Evolutionary conservation across 2,113 vertebrate genomes (phyloP).

Genomic region (Pionites leucogaster): DNA sequence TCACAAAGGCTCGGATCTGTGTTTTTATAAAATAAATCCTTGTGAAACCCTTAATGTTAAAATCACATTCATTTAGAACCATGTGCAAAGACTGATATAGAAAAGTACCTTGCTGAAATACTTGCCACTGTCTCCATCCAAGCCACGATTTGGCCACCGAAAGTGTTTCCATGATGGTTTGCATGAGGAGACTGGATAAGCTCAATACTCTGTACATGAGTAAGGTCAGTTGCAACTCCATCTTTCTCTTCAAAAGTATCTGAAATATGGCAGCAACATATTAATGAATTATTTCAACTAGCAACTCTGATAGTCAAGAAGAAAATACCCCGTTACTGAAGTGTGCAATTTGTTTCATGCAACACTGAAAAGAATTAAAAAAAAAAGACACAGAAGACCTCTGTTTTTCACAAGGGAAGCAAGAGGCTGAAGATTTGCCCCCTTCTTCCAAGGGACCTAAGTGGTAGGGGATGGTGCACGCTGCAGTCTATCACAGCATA

Average conservation of each 20-base stretch:
- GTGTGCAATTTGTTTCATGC: not conserved
- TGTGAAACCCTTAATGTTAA: not conserved
- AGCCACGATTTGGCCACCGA: slow-evolving; percentile 84
- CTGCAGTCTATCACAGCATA: not conserved
- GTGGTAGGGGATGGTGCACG: not conserved
- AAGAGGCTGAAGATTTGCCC: not conserved
- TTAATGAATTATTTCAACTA: not conserved
- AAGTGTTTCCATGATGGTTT: slow-evolving; percentile 84
- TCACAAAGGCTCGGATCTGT: not conserved
- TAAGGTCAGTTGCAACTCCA: slow-evolving; percentile 54
- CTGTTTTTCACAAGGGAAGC: not conserved
- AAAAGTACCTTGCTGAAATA: slow-evolving; percentile 80
- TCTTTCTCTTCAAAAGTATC: slow-evolving; percentile 48
- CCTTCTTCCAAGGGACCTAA: not conserved
- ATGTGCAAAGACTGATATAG: not conserved
- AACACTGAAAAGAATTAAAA: not conserved
- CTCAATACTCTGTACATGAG: slow-evolving; percentile 79
- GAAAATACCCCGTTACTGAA: not conserved
- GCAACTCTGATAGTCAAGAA: not conserved
- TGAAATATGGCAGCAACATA: not conserved
- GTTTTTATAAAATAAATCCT: not conserved
- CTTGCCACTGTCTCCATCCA: slow-evolving; percentile 83
- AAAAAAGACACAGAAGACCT: not conserved
- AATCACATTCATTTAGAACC: not conserved
- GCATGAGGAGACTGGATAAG: slow-evolving; percentile 82